Conservation (phyloP, 2,113 vertebrate species). For the Oenanthe oenanthe region DNA sequence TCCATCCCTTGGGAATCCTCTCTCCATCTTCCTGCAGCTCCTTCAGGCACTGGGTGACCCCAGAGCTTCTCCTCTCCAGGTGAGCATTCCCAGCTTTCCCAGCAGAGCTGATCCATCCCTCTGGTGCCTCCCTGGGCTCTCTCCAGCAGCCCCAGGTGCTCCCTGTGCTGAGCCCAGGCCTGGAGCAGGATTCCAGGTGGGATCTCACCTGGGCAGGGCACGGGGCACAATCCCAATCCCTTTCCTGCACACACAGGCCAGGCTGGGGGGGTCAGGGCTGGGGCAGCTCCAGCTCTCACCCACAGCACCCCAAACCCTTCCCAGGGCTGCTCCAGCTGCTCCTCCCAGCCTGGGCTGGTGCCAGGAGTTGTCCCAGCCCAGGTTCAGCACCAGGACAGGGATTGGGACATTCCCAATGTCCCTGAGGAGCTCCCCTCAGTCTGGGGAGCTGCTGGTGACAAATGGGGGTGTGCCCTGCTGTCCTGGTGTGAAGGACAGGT, state of each 20-base stretch:
- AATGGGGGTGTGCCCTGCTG: no score
- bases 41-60: no score
- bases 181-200: not conserved
- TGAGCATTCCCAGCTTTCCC: not conserved
- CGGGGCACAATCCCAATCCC: not conserved
- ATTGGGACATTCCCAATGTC: no score
- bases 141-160: not conserved
- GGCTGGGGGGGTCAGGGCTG: not conserved
- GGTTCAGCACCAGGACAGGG: no score
- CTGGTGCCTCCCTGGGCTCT: not conserved
- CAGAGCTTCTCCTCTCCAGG: not conserved
- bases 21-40: no score
- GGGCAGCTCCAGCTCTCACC: not conserved
- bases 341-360: not conserved
- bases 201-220: not conserved
- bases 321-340: not conserved
- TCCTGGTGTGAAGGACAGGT: no score
- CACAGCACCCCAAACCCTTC: not conserved
- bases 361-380: not conserved
- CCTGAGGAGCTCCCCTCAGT: no score
- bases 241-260: no score
- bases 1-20: no score
- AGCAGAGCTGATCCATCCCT: not conserved
- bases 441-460: no score
- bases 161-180: not conserved